Percentiles rank a stretch among this genome's conserved stretches.
Evolutionary conservation across 1,140 invertebrate genomes (phyloP).

Genomic region (Pomacea maculata): DNA sequence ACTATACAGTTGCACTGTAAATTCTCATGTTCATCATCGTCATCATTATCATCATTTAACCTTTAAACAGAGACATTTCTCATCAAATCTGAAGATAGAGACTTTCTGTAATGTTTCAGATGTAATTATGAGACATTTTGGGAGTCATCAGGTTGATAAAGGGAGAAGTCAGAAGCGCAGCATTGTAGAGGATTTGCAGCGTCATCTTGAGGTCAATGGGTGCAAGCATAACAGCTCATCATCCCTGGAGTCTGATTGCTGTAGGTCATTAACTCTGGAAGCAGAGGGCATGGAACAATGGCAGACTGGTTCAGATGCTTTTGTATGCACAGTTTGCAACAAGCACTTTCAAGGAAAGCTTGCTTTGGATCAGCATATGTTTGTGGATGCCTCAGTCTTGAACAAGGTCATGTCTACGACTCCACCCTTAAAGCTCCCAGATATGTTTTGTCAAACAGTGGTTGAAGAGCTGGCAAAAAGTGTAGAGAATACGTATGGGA

Average conservation of each 20-base stretch:
- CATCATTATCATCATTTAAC: too few relatives aligned
- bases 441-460: constrained; percentile 12
- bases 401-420: background rate
- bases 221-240: background rate
- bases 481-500: background rate
- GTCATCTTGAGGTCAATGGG: background rate
- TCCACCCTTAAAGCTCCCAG: background rate
- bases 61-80: too few relatives aligned
- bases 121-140: too few relatives aligned
- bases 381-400: constrained; percentile 12
- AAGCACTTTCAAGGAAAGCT: background rate
- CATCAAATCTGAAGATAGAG: too few relatives aligned
- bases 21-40: too few relatives aligned
- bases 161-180: background rate
- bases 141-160: too few relatives aligned
- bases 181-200: background rate
- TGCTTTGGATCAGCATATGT: constrained; percentile 14
- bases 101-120: too few relatives aligned
- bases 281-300: background rate
- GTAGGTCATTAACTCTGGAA: background rate
- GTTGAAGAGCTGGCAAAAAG: constrained; percentile 7
- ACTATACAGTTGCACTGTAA: too few relatives aligned
- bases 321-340: constrained; percentile 1
- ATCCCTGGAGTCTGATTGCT: background rate
- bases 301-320: background rate